Evolutionary conservation across 2,797 vertebrate species (phyloP).

Genomic region (Pogoniulus pusillus): DNA sequence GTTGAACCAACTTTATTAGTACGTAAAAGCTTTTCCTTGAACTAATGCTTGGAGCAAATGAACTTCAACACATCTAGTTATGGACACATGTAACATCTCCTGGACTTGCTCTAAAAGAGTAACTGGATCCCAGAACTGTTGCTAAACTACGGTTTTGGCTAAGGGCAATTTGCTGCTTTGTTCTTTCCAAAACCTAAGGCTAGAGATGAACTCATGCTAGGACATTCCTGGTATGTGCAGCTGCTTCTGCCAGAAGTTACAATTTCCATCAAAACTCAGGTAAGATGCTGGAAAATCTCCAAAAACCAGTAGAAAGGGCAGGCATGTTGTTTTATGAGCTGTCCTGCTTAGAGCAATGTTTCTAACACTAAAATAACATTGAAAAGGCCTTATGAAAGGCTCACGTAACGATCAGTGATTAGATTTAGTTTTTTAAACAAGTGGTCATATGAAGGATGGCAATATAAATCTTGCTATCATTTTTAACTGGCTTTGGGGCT

Average conservation of each 20-base stretch:
- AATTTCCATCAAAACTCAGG: background rate
- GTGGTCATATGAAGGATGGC: background rate
- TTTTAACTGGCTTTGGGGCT: background rate
- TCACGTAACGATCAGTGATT: background rate
- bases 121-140: background rate
- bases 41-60: background rate
- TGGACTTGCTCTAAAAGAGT: background rate
- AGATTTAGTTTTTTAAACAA: background rate
- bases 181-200: background rate
- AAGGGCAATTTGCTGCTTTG: background rate
- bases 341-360: conserved; percentile 1
- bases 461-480: background rate
- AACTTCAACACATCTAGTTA: background rate
- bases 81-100: background rate
- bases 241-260: background rate
- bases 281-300: background rate
- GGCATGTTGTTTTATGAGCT: background rate
- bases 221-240: background rate
- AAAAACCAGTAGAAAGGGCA: background rate
- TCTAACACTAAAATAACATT: background rate
- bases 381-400: background rate
- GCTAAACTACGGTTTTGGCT: background rate
- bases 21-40: background rate
- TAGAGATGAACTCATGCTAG: background rate
- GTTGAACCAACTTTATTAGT: background rate